Conservation (phyloP, 2,888 invertebrate species). For the Dexiosoma caninum region DNA sequence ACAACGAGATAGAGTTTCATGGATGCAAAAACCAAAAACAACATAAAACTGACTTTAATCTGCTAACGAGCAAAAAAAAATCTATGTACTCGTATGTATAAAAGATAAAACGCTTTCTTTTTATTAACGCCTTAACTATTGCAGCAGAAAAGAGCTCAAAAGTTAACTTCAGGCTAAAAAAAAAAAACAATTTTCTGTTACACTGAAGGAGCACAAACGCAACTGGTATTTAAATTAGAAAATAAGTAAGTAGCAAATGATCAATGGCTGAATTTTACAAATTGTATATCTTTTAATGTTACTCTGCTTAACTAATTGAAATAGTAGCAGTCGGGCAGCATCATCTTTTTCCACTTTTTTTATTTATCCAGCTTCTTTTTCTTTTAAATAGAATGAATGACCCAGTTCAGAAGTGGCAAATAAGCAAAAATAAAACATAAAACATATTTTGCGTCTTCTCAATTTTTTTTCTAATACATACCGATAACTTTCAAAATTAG, state of each 20-base stretch:
- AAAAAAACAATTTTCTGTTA: conserved; percentile 1
- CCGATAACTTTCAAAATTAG: conserved; percentile 66
- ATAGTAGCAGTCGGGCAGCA: not conserved
- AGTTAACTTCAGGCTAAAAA: conserved; percentile 49
- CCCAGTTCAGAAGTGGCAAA: conserved; percentile 53
- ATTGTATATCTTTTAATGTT: conserved; percentile 3
- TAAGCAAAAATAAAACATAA: conserved; percentile 26
- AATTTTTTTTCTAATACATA: not conserved
- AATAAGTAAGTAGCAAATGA: conserved; percentile 29
- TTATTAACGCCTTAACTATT: conserved; percentile 24
- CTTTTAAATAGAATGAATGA: conserved; percentile 45
- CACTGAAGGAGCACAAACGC: conserved; percentile 28
- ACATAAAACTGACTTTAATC: conserved; percentile 36
- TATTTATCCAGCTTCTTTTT: not conserved
- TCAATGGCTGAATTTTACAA: conserved; percentile 39
- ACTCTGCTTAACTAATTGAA: conserved; percentile 38
- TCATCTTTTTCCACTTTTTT: conserved; percentile 15
- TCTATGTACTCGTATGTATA: not conserved
- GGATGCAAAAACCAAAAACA: conserved; percentile 1
- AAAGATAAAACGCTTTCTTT: conserved; percentile 54
- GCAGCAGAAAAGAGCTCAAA: conserved; percentile 6
- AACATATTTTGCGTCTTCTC: not conserved
- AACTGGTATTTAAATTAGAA: conserved; percentile 46
- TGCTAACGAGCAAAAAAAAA: conserved; percentile 25
- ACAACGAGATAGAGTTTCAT: conserved; percentile 42